Percentiles rank a stretch among this genome's conserved stretches.
These are phyloP conservation scores for Drosophila prostipennis DNA, from an alignment of 2,888 invertebrate genomes.

Conservation along the genomic window DNA sequence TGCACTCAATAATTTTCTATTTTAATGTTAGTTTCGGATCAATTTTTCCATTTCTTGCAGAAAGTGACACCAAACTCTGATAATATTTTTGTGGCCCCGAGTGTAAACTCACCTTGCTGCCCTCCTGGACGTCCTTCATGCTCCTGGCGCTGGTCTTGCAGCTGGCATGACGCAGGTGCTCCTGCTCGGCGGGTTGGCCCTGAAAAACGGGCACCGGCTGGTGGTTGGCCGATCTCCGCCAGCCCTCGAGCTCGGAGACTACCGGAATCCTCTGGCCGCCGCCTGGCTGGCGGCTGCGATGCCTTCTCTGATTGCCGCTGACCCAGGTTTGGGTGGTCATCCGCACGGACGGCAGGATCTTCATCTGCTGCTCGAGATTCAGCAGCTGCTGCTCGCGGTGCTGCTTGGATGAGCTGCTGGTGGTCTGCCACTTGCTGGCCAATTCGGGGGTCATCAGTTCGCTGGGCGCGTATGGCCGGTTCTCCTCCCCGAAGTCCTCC, in stretches of 20 bases:
- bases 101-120: neutral
- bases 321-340: neutral
- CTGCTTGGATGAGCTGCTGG: too few relatives aligned
- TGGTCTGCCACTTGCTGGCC: constrained; percentile 11
- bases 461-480: neutral
- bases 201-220: constrained; percentile 5
- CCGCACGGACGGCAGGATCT: neutral
- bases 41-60: neutral
- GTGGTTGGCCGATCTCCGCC: constrained; percentile 1
- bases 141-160: constrained; percentile 3
- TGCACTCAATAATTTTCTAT: too few relatives aligned
- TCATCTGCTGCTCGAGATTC: neutral
- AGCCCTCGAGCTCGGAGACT: constrained; percentile 9
- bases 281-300: neutral
- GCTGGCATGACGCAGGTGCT: constrained; percentile 8
- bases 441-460: constrained; percentile 9
- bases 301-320: neutral
- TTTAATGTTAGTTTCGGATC: too few relatives aligned
- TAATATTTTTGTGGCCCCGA: too few relatives aligned
- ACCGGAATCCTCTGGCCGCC: neutral
- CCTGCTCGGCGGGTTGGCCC: constrained; percentile 4
- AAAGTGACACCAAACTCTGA: neutral
- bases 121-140: neutral
- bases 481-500: too few relatives aligned
- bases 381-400: neutral